Evolutionary conservation across 1,140 invertebrate species (phyloP).

Genomic region (Pantala flavescens): DNA sequence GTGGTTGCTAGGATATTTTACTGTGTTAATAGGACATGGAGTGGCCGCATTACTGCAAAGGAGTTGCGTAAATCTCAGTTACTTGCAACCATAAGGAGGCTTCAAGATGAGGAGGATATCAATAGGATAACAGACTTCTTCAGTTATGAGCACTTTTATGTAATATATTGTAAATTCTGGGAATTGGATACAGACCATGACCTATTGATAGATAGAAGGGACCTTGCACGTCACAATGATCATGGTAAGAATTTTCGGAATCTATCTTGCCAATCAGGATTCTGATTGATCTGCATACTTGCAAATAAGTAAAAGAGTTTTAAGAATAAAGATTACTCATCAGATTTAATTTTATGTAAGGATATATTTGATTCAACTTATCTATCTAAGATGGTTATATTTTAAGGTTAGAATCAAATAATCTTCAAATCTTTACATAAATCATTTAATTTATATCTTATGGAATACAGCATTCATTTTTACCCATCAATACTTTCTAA

Average conservation of each 20-base stretch:
- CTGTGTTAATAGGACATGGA: slow-evolving; percentile 96
- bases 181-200: slow-evolving; percentile 98
- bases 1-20: slow-evolving; percentile 98
- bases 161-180: slow-evolving; percentile 99
- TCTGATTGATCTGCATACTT: too few species aligned
- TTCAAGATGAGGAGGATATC: slow-evolving; percentile 91
- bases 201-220: slow-evolving; percentile 87
- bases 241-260: slow-evolving; percentile 53
- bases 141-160: slow-evolving; percentile 99
- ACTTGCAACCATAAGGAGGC: slow-evolving; percentile 56
- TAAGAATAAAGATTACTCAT: too few species aligned
- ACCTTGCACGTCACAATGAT: slow-evolving; percentile 90
- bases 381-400: too few species aligned
- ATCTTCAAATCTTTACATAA: too few species aligned
- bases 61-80: slow-evolving; percentile 91
- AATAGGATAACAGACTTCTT: slow-evolving; percentile 96
- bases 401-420: too few species aligned
- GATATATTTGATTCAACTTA: too few species aligned
- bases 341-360: too few species aligned
- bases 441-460: too few species aligned
- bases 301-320: too few species aligned
- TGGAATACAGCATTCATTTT: too few species aligned
- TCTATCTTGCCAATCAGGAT: too few species aligned
- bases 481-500: too few species aligned
- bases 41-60: slow-evolving; percentile 75